Evolutionary conservation across 2,888 invertebrate genomes (phyloP).

Genomic region (Brachylomia viminalis): DNA sequence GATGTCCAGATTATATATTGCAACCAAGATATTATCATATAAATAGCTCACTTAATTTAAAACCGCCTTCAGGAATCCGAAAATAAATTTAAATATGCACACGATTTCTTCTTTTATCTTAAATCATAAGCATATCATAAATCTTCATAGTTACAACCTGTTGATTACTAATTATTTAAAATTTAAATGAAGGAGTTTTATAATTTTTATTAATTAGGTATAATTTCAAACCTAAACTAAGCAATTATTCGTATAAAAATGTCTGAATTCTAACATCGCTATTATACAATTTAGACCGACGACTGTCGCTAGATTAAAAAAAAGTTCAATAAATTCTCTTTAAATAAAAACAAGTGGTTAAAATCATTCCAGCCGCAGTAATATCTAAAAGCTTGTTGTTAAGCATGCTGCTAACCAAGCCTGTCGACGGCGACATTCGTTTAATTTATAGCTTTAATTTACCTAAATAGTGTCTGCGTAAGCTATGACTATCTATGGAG

Average conservation of each 20-base stretch:
- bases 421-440: conserved; percentile 68
- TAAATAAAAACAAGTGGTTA: conserved; percentile 9
- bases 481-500: conserved; percentile 31
- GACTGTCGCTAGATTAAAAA: not conserved
- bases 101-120: conserved; percentile 2
- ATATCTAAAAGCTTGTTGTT: conserved; percentile 34
- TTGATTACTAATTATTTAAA: conserved; percentile 16
- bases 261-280: not conserved
- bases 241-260: conserved; percentile 1
- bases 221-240: not conserved
- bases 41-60: conserved; percentile 38
- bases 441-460: conserved; percentile 69
- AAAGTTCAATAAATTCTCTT: no score
- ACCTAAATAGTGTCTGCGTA: conserved; percentile 49
- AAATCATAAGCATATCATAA: conserved; percentile 14
- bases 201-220: no score
- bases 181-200: not conserved
- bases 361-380: not conserved
- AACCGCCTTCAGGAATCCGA: conserved; percentile 31
- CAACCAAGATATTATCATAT: conserved; percentile 49
- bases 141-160: conserved; percentile 28
- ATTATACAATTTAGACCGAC: not conserved
- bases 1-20: conserved; percentile 34
- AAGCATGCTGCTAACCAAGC: conserved; percentile 64
- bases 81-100: conserved; percentile 11